phyloP scores from a whole-genome alignment of 2,888 invertebrate genomes.

The Quadroppia sp. region DNA sequence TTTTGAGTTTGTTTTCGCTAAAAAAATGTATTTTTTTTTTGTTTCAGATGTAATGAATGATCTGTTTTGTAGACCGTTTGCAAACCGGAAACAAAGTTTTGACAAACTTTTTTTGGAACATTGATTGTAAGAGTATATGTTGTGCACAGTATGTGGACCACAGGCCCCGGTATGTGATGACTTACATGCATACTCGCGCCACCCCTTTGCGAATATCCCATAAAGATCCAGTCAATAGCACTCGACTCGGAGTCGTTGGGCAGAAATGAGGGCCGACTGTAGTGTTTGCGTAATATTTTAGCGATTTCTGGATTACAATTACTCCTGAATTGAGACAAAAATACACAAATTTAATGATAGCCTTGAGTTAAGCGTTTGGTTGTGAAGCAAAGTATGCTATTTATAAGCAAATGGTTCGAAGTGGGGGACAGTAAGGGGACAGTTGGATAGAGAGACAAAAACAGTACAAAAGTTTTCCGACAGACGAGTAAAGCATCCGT shows the following conservation, averaged over 20 bases:
- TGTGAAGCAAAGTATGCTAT: not conserved
- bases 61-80: not conserved
- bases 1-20: not conserved
- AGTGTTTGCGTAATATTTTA: constrained; percentile 67
- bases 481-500: constrained; percentile 30
- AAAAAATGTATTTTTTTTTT: not conserved
- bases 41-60: not conserved
- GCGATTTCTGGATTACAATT: constrained; percentile 80
- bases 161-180: constrained; percentile 15
- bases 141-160: not conserved
- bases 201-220: constrained; percentile 73
- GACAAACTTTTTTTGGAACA: not conserved
- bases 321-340: constrained; percentile 59
- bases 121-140: too few relatives aligned
- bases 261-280: constrained; percentile 75
- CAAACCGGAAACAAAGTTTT: constrained; percentile 7
- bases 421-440: not conserved
- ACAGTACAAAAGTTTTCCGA: constrained; percentile 32
- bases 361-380: not conserved
- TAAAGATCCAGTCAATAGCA: constrained; percentile 81
- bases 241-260: constrained; percentile 84
- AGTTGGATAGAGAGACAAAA: constrained; percentile 20
- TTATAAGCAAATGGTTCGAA: constrained; percentile 24
- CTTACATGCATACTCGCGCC: constrained; percentile 76
- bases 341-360: constrained; percentile 7